Conservation (phyloP, 1,140 invertebrate species). For the Zophobas atratus region DNA sequence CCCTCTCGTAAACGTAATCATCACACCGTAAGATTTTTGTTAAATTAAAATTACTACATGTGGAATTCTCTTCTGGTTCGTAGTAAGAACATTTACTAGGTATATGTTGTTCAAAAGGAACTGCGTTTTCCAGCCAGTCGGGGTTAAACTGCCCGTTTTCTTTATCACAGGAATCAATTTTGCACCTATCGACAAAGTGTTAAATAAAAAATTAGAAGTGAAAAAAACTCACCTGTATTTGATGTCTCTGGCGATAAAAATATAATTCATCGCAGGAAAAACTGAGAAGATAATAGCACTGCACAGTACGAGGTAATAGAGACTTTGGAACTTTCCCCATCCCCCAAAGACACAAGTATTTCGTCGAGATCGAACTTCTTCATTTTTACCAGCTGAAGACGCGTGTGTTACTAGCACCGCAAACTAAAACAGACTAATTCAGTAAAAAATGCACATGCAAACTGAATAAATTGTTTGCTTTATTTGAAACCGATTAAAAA, state of each 20-base stretch:
- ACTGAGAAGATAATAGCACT: conserved; percentile 73
- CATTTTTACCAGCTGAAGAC: background rate
- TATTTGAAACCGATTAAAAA: conserved; percentile 29
- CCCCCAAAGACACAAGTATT: conserved; percentile 31
- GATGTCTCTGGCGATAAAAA: conserved; percentile 73
- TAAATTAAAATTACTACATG: conserved; percentile 63
- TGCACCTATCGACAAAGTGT: conserved; percentile 10
- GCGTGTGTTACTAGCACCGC: background rate
- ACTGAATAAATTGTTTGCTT: conserved; percentile 23
- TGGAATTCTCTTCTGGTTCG: conserved; percentile 30
- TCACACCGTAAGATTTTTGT: conserved; percentile 65
- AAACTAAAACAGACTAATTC: conserved; percentile 36
- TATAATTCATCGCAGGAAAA: conserved; percentile 71
- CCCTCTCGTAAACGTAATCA: conserved; percentile 68
- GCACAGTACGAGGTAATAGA: conserved; percentile 64
- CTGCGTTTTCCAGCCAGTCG: conserved; percentile 71
- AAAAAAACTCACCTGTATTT: conserved; percentile 68
- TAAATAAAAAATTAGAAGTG: conserved; percentile 8
- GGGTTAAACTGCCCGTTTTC: conserved; percentile 66
- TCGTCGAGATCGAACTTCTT: conserved; percentile 44
- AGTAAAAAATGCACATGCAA: conserved; percentile 35
- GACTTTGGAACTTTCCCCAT: conserved; percentile 51
- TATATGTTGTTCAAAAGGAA: conserved; percentile 65
- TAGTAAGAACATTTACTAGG: conserved; percentile 56
- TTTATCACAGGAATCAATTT: conserved; percentile 68